Conservation (phyloP, 2,888 invertebrate species). For the Agrochola macilenta region DNA sequence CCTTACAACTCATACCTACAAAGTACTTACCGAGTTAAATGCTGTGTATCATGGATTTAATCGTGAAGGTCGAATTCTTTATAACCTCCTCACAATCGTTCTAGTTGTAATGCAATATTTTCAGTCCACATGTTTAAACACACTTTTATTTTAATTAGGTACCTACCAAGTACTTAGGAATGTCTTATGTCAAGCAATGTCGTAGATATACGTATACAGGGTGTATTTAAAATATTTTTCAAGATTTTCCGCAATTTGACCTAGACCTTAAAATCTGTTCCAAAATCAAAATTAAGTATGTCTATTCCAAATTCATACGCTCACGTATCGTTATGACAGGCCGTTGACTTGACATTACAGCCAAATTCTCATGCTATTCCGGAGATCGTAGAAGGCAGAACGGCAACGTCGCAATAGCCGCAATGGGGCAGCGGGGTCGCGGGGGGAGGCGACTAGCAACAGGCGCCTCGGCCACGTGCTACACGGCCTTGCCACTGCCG, state of each 20-base stretch:
- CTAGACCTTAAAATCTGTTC: constrained; percentile 16
- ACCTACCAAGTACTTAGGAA: constrained; percentile 1
- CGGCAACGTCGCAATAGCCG: constrained; percentile 85
- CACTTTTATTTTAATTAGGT: constrained; percentile 39
- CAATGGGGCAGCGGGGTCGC: constrained; percentile 63
- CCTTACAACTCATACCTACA: constrained; percentile 25
- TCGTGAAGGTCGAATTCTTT: constrained; percentile 70
- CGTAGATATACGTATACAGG: background rate
- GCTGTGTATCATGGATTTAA: constrained; percentile 57
- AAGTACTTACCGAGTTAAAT: constrained; percentile 25
- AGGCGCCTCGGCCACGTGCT: constrained; percentile 88
- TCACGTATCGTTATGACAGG: constrained; percentile 68
- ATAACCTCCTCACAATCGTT: constrained; percentile 56
- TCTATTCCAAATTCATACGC: constrained; percentile 52
- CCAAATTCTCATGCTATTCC: constrained; percentile 77
- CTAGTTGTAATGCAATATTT: constrained; percentile 55
- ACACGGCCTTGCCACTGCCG: constrained; percentile 86
- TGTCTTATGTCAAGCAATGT: constrained; percentile 12
- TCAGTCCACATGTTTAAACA: constrained; percentile 44
- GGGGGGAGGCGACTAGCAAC: constrained; percentile 83
- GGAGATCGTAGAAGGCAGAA: constrained; percentile 74
- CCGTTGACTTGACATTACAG: constrained; percentile 76
- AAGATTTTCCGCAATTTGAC: background rate
- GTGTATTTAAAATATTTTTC: background rate
- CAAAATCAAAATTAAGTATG: constrained; percentile 26